Evolutionary conservation across 2,797 vertebrate genomes (phyloP).

Genomic region (Protonibea diacanthus): DNA sequence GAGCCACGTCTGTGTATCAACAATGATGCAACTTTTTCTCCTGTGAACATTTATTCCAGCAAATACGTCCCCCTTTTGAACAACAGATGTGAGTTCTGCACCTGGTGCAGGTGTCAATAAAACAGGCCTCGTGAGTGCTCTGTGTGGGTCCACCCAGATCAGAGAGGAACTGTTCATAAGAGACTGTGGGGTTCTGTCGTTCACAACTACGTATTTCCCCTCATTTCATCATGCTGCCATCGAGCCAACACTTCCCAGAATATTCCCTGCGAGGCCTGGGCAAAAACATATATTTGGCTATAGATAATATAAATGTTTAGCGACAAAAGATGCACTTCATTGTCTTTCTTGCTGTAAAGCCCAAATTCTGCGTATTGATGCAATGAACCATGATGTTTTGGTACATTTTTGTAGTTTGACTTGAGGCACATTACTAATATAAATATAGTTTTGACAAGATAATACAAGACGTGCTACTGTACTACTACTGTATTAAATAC

Average conservation of each 20-base stretch:
- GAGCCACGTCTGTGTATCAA: slow-evolving; percentile 42
- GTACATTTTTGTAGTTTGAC: not conserved
- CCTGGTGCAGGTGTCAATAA: slow-evolving; percentile 72
- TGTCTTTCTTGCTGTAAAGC: slow-evolving; percentile 12
- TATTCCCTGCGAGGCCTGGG: slow-evolving; percentile 45
- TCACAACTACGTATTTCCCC: slow-evolving; percentile 78
- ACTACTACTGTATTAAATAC: not conserved
- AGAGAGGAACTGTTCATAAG: slow-evolving; percentile 83
- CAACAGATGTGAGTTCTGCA: slow-evolving; percentile 66
- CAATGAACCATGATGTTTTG: not conserved
- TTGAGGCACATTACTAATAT: not conserved
- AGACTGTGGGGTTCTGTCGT: slow-evolving; percentile 88
- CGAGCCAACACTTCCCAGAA: slow-evolving; percentile 43
- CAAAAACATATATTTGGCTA: slow-evolving; percentile 55
- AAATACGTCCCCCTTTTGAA: slow-evolving; percentile 59
- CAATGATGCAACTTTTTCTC: slow-evolving; percentile 61
- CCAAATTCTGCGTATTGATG: slow-evolving; percentile 2
- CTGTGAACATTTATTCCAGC: slow-evolving; percentile 50
- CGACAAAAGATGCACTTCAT: slow-evolving; percentile 13
- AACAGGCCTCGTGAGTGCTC: slow-evolving; percentile 54
- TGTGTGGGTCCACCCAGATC: slow-evolving; percentile 72
- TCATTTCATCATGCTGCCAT: slow-evolving; percentile 80
- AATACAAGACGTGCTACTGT: not conserved
- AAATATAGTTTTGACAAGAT: slow-evolving; percentile 2
- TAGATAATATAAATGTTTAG: slow-evolving; percentile 25